phyloP scores from a whole-genome alignment of 2,797 vertebrate genomes.

The Peromyscus attwateri region DNA sequence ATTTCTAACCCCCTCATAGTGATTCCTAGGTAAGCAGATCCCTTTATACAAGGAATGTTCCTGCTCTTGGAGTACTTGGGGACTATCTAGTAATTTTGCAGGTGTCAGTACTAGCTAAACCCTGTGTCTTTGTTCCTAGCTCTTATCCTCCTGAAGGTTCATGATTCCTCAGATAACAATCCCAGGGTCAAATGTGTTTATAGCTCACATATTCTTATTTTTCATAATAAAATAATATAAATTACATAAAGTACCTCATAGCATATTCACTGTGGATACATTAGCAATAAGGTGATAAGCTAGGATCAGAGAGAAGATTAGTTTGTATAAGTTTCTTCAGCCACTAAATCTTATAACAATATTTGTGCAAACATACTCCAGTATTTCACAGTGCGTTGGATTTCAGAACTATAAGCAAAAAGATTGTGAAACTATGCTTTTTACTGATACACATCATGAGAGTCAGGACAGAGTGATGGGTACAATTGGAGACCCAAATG shows the following conservation, averaged over 20 bases:
- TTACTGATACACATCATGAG: neutral
- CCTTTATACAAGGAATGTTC: neutral
- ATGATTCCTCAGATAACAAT: conserved; percentile 15
- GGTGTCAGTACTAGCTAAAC: neutral
- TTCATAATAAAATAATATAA: conserved; percentile 39
- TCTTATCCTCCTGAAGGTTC: neutral
- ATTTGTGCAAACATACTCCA: conserved; percentile 14
- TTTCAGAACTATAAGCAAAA: conserved; percentile 10
- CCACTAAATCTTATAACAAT: neutral
- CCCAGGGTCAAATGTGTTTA: neutral
- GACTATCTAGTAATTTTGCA: conserved; percentile 30
- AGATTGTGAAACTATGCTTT: neutral
- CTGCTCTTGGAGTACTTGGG: neutral
- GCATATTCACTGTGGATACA: neutral
- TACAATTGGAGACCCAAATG: neutral
- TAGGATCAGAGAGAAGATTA: neutral
- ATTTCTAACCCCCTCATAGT: conserved; percentile 15
- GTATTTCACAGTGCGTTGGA: conserved; percentile 5
- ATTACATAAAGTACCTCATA: neutral
- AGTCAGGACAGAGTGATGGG: neutral
- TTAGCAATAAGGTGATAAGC: neutral
- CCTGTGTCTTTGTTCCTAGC: neutral
- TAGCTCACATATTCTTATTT: conserved; percentile 31
- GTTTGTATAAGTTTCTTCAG: conserved; percentile 2
- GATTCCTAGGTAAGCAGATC: conserved; percentile 41